These are phyloP conservation scores for Eutrigla gurnardus DNA, from an alignment of 2,797 vertebrate species.

Conservation along the genomic window DNA sequence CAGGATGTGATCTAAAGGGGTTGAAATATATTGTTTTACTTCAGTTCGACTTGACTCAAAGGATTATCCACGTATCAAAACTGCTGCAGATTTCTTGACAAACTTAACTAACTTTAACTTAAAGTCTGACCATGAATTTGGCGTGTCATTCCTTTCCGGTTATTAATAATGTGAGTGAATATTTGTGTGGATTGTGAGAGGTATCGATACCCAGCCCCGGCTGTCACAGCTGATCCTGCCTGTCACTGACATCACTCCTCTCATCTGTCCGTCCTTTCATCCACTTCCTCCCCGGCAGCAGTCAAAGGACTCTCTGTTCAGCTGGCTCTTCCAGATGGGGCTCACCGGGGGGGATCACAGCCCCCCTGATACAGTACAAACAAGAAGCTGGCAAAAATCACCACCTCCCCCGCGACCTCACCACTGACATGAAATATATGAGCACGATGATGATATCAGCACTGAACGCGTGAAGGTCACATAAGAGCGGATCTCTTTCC, in stretches of 20 bases:
- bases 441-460: constrained; percentile 14
- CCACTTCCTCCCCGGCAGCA: constrained; percentile 51
- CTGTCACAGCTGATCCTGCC: constrained; percentile 59
- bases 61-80: not conserved
- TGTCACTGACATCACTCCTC: constrained; percentile 77
- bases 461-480: constrained; percentile 31
- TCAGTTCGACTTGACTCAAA: not conserved
- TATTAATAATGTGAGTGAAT: constrained; percentile 9
- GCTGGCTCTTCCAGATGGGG: constrained; percentile 60
- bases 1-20: too few species aligned
- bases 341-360: constrained; percentile 12
- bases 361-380: not conserved
- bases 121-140: not conserved
- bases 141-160: not conserved
- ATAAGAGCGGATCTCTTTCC: not conserved
- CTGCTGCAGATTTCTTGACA: not conserved
- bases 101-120: not conserved
- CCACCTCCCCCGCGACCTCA: not conserved
- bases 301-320: constrained; percentile 69
- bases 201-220: not conserved
- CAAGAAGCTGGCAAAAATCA: not conserved
- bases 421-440: constrained; percentile 30
- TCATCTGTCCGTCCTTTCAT: constrained; percentile 69
- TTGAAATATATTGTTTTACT: not conserved
- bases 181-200: not conserved